Percentiles rank a stretch among this genome's conserved stretches.
phyloP scores from a whole-genome alignment of 2,888 invertebrate genomes.

The Sceliomorpha sp. region DNA sequence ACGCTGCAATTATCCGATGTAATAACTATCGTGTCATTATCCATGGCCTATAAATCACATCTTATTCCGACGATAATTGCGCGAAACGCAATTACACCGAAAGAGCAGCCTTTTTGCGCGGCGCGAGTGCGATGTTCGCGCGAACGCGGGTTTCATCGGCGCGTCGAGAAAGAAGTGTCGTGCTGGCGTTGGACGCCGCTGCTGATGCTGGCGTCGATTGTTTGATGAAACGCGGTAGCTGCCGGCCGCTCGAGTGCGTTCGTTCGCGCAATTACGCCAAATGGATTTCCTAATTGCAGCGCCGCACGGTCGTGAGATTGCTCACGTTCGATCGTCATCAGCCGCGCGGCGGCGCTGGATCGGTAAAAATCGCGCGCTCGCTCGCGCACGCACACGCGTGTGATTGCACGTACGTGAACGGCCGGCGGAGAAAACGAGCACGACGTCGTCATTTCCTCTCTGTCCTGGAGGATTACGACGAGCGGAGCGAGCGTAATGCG shows the following conservation, averaged over 20 bases:
- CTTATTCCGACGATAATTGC: no score
- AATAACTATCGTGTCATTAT: no score
- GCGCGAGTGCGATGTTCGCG: slow-evolving; percentile 9
- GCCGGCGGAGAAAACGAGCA: slow-evolving; percentile 23
- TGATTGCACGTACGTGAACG: slow-evolving; percentile 23
- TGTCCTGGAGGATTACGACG: slow-evolving; percentile 16
- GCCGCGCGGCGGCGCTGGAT: slow-evolving; percentile 27
- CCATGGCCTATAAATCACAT: no score
- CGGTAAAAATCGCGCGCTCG: slow-evolving; percentile 28
- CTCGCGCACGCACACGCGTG: slow-evolving; percentile 24
- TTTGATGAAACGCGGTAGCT: slow-evolving; percentile 72
- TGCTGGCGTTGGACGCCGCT: no score
- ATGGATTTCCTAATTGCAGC: slow-evolving; percentile 78
- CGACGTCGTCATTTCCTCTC: slow-evolving; percentile 36
- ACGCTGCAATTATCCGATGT: no score
- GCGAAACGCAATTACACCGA: no score
- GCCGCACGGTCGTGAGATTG: slow-evolving; percentile 70
- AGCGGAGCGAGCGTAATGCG: slow-evolving; percentile 10
- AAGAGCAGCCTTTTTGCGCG: no score
- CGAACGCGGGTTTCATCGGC: no score
- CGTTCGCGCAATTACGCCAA: slow-evolving; percentile 78
- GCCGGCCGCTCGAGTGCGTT: slow-evolving; percentile 56
- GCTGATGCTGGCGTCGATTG: slow-evolving; percentile 47
- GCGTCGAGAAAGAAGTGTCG: slow-evolving; percentile 5
- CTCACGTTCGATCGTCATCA: slow-evolving; percentile 61